Conservation (phyloP, 1,140 invertebrate species). For the Cydia fagiglandana region DNA sequence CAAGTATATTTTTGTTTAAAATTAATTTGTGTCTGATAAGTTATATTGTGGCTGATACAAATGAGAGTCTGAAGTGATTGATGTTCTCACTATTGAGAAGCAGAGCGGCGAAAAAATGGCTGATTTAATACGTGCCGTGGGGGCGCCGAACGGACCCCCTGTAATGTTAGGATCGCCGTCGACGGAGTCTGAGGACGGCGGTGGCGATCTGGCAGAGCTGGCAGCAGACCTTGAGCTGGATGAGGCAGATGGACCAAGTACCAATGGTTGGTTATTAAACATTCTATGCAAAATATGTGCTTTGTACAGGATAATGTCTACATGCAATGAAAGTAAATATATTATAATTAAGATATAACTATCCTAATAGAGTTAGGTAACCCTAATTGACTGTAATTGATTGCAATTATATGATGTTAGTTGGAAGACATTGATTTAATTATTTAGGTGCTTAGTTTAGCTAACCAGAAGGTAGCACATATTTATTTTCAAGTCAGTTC, state of each 20-base stretch:
- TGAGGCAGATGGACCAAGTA: constrained; percentile 85
- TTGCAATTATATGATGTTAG: not conserved
- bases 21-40: not conserved
- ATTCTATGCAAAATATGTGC: constrained; percentile 28
- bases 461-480: too few relatives aligned
- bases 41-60: not conserved
- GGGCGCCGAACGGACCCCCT: constrained; percentile 81
- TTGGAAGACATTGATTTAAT: not conserved
- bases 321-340: not conserved
- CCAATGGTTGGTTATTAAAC: constrained; percentile 79
- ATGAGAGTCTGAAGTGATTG: constrained; percentile 35
- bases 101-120: constrained; percentile 76
- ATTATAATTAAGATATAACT: too few relatives aligned
- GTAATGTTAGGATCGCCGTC: constrained; percentile 89
- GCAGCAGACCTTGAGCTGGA: constrained; percentile 88
- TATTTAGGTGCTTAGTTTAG: too few relatives aligned
- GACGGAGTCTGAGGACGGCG: constrained; percentile 90
- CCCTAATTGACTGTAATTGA: constrained; percentile 33
- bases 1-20: constrained; percentile 21
- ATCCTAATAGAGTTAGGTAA: too few relatives aligned
- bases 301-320: not conserved
- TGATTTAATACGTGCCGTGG: constrained; percentile 83
- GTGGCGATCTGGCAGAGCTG: constrained; percentile 83
- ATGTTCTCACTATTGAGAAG: constrained; percentile 38
- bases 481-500: too few relatives aligned